Percentiles rank a stretch among this genome's conserved stretches.
These are phyloP conservation scores for Vireo altiloquus DNA, from an alignment of 2,113 vertebrate species.

Conservation along the genomic window DNA sequence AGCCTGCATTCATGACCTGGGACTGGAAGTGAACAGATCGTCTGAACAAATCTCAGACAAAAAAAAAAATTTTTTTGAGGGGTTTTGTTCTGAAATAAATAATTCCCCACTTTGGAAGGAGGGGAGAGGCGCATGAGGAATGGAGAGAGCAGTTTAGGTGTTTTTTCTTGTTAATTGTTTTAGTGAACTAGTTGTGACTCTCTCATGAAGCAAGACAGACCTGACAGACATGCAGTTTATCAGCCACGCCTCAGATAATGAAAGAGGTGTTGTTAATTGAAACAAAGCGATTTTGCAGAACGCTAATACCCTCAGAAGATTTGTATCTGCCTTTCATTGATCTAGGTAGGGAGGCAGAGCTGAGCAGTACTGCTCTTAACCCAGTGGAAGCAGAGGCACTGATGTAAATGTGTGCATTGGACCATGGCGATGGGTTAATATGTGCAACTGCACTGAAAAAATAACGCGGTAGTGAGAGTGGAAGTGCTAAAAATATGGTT, in stretches of 20 bases:
- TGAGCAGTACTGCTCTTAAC: not conserved
- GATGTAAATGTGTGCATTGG: not conserved
- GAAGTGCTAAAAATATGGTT: not conserved
- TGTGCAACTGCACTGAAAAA: not conserved
- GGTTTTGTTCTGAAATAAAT: not conserved
- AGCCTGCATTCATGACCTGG: not conserved
- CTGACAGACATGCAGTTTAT: not conserved
- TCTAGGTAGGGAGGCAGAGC: not conserved
- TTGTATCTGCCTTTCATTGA: not conserved
- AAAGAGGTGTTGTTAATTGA: not conserved
- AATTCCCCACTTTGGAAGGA: not conserved
- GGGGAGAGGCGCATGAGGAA: not conserved
- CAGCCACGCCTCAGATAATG: not conserved
- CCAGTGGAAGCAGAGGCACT: not conserved
- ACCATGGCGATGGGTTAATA: not conserved
- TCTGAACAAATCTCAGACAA: not conserved
- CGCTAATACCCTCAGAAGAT: not conserved
- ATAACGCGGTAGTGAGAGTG: not conserved
- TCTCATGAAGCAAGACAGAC: not conserved
- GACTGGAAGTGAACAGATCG: not conserved
- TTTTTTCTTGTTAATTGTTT: not conserved
- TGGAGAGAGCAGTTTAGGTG: accelerated
- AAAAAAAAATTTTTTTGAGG: not conserved
- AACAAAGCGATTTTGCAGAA: not conserved
- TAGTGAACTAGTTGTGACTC: not conserved